These are phyloP conservation scores for Caenorhabditis parvicauda DNA, from an alignment of 2,888 invertebrate genomes.

Conservation along the genomic window DNA sequence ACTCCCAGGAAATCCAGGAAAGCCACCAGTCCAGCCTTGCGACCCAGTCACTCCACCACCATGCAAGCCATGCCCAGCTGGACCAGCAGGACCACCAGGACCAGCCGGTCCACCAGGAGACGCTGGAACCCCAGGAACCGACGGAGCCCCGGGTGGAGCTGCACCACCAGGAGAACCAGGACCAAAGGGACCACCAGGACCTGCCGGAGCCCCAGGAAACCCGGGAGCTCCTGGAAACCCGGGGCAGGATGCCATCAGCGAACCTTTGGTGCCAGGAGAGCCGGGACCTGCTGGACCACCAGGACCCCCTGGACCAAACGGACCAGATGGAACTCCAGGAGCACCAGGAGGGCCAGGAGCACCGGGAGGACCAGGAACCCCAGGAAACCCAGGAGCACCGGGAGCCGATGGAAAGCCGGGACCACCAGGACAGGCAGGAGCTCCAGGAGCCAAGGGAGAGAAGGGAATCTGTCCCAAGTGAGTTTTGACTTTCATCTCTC, in stretches of 20 bases:
- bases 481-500: too few species aligned
- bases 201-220: slow-evolving; percentile 34
- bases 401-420: slow-evolving; percentile 42
- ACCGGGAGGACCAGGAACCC: slow-evolving; percentile 38
- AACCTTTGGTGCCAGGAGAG: slow-evolving; percentile 32
- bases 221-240: slow-evolving; percentile 33
- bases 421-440: slow-evolving; percentile 35
- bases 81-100: slow-evolving; percentile 49
- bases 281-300: slow-evolving; percentile 34
- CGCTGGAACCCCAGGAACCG: slow-evolving; percentile 29
- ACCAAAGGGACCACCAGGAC: slow-evolving; percentile 36
- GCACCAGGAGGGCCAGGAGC: slow-evolving; percentile 43
- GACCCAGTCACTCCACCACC: slow-evolving; percentile 47
- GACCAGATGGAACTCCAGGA: slow-evolving; percentile 39
- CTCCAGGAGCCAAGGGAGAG: slow-evolving; percentile 24
- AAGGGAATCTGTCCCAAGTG: too few species aligned
- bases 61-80: slow-evolving; percentile 44
- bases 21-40: slow-evolving; percentile 36
- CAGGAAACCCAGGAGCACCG: slow-evolving; percentile 24
- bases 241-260: slow-evolving; percentile 21
- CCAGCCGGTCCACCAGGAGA: slow-evolving; percentile 39
- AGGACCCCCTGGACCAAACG: slow-evolving; percentile 22
- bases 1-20: slow-evolving; percentile 44
- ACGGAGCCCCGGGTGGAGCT: slow-evolving; percentile 28
- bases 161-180: slow-evolving; percentile 27